These are phyloP conservation scores for Apaloderma vittatum DNA, from an alignment of 2,113 vertebrate species.

Conservation along the genomic window DNA sequence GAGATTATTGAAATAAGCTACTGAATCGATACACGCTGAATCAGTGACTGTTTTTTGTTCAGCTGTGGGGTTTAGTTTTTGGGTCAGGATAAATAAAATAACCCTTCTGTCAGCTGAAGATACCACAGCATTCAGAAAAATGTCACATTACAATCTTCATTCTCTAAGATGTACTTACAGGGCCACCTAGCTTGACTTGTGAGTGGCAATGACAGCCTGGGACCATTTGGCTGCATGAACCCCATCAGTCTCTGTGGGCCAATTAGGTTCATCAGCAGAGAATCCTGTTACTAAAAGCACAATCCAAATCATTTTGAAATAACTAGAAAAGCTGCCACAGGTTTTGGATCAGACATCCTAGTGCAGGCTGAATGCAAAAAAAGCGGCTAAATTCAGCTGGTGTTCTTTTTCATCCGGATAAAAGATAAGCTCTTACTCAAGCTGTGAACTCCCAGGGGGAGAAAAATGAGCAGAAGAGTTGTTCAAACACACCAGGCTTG, in stretches of 20 bases:
- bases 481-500: background rate
- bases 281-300: conserved; percentile 9
- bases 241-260: background rate
- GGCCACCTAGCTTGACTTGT: background rate
- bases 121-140: background rate
- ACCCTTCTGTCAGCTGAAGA: background rate
- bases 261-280: background rate
- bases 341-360: background rate
- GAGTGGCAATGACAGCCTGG: background rate
- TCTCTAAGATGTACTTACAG: background rate
- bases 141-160: background rate
- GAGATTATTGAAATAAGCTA: background rate
- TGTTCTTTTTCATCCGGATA: conserved; percentile 41
- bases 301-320: background rate
- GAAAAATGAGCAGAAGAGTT: background rate
- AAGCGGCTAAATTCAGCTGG: conserved; percentile 20
- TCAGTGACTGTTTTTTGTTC: background rate
- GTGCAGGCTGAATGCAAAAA: conserved; percentile 22
- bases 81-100: background rate
- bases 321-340: background rate
- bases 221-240: background rate
- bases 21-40: background rate
- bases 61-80: too few relatives aligned
- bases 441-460: background rate
- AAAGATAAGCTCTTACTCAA: conserved; percentile 35